Conservation (phyloP, 2,113 vertebrate genomes). For the Pycnonotus jocosus region DNA sequence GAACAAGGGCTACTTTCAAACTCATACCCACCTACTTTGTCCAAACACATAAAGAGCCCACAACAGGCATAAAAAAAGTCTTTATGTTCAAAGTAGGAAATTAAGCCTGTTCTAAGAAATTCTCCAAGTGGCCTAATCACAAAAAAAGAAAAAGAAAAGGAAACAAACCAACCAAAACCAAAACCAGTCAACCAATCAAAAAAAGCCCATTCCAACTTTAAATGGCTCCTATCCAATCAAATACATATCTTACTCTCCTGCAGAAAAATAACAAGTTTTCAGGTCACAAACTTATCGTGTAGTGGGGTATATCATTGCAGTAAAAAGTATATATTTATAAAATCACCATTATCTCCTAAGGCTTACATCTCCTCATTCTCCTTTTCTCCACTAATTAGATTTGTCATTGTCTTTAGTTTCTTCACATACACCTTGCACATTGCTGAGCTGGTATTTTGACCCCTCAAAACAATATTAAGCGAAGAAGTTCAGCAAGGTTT, state of each 20-base stretch:
- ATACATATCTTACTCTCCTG: background rate
- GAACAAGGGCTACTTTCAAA: background rate
- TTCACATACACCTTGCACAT: background rate
- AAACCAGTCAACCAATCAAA: background rate
- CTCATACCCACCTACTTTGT: background rate
- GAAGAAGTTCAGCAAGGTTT: background rate
- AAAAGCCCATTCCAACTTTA: background rate
- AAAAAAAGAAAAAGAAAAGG: background rate
- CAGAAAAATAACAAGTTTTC: background rate
- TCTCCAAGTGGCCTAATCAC: background rate
- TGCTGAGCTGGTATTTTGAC: background rate
- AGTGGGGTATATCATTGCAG: background rate
- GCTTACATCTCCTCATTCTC: background rate
- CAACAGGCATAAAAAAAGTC: background rate
- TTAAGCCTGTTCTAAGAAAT: background rate
- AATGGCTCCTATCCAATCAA: background rate
- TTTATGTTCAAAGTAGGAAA: background rate
- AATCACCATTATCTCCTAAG: background rate
- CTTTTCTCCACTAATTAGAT: background rate
- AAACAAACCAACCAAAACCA: background rate
- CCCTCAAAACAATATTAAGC: background rate
- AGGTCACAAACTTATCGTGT: background rate
- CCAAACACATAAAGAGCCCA: background rate
- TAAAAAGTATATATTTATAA: background rate
- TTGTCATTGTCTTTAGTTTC: background rate